Evolutionary conservation across 1,140 invertebrate genomes (phyloP).

Genomic region (Brachionus rubens): DNA sequence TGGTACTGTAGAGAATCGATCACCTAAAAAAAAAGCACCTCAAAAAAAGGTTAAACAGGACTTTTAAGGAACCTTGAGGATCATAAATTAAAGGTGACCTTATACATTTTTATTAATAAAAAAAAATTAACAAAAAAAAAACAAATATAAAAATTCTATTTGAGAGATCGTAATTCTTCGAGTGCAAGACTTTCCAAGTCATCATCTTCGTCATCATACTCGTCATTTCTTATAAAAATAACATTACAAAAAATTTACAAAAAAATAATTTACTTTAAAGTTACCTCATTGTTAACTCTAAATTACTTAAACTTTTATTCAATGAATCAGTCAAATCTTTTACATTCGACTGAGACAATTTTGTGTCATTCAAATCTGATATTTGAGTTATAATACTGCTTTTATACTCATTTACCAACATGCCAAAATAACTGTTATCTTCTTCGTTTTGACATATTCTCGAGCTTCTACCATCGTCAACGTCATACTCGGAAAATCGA

Average conservation of each 20-base stretch:
- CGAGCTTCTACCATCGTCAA: conserved; percentile 37
- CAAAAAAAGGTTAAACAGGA: too few relatives aligned
- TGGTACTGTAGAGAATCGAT: too few relatives aligned
- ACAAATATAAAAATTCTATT: conserved; percentile 37
- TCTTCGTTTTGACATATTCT: conserved; percentile 30
- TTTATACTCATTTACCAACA: conserved; percentile 29
- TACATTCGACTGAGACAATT: background rate
- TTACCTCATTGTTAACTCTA: conserved; percentile 8
- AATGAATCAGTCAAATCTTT: conserved; percentile 8
- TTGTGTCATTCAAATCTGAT: background rate
- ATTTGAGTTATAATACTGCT: conserved; percentile 27
- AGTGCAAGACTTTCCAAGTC: conserved; percentile 20
- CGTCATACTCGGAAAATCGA: conserved; percentile 32
- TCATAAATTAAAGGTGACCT: too few relatives aligned
- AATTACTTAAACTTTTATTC: conserved; percentile 18
- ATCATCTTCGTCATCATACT: conserved; percentile 20
- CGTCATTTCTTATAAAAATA: conserved; percentile 1
- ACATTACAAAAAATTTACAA: background rate
- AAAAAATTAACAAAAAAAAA: background rate
- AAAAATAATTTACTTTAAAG: background rate
- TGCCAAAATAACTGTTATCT: conserved; percentile 32
- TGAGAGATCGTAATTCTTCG: conserved; percentile 19
- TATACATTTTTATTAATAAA: background rate
- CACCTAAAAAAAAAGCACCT: too few relatives aligned
- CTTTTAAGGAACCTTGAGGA: too few relatives aligned